Base-by-base conservation (phyloP, 1,140 invertebrate species). In the Diprion similis region DNA sequence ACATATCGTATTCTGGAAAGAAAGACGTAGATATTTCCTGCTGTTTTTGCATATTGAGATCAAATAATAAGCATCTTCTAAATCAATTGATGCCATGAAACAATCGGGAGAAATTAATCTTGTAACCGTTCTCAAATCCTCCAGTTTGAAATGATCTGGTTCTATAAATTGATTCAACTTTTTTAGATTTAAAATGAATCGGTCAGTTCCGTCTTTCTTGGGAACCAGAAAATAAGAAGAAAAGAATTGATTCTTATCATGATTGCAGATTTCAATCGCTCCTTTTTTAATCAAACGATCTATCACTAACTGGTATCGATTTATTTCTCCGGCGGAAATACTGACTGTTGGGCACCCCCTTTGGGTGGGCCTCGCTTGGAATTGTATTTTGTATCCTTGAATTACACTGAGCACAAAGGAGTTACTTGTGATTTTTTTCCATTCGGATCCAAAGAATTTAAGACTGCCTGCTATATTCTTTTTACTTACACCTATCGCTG, bases 121-220 rank as follows among this genome's bases (percentile, higher is more conserved):
- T 0, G 37, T 19, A 37, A 71, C 76, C 24, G 73, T 73, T 46
- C 71, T 71, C 9, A 75, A n/a, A 48, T 77, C 73, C 46, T 77
- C 76, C 66, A 77, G 66, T 48, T 75, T 75, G 66, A 83, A 83
- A 74, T 84, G 80, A 10, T 24, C 8, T 8, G 75, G 19, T 68
- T 70, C 68, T 13, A 83, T 75, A 71, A 78, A 80, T 51, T 76
- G 70, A 75, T 84, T 84, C 37, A 83, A 75, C 11, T 68, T 70
- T 73, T 82, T 83, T 46, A 81, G 71, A 78, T 82, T 83, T 70
- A 82, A 66, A 18, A 82, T 80, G 46, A 83, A 83, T 68, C 79
- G 68, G 67, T 74, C 71, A 13, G 59, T 73, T 15, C 82, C 80
- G 66, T 82, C 78, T 66, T 74, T 73, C 72, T 83, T 82, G n/a